Evolutionary conservation across 2,888 invertebrate genomes (phyloP), one percentile per base, ranked within the genome.

Genomic region (Apantesis nais): DNA sequence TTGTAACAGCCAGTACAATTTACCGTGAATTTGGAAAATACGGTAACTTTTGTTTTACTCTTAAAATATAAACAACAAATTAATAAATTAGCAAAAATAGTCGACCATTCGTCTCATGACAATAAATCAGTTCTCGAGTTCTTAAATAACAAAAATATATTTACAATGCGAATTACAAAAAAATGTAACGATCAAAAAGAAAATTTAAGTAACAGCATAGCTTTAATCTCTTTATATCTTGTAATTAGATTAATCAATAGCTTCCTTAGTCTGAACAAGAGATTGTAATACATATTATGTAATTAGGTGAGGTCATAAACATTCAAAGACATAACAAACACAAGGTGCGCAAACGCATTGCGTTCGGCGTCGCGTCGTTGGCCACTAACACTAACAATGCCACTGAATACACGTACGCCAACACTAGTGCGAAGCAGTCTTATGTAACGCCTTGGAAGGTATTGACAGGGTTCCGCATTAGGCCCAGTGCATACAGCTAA

Each of bases 321-420:
- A n/a, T 55, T 55, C 37, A 52, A 25, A n/a, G 22, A 37, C 61
- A 34, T 62, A 29, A 37, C 61, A 62, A 37, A 25, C 29, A 61
- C 31, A 44, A 60, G 61, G 34, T 68, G 52, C 41, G 64, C 63
- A 48, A 44, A 71, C 71, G 67, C 67, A 67, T 37, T 66, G 62
- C 58, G 63, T 62, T 41, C 22, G 25, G 25, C 34, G 12, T 41
- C 34, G 44, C 67, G 29, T 61, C 29, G 62, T 14, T 34, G 64
- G 19, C 58, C 70, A 31, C 39, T 55, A 60, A 65, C 67, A 65
- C 68, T 74, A 76, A 62, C 81, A 85, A 78, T 79, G 79, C 78
- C 79, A 75, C 62, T 52, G 73, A 74, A 71, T 79, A 81, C 85
- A 87, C 86, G 86, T 86, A 86, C 78, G 75, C 85, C 79, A 70